These are phyloP conservation scores for Caenorhabditis imperialis DNA, from an alignment of 2,888 invertebrate genomes.

Conservation along the genomic window DNA sequence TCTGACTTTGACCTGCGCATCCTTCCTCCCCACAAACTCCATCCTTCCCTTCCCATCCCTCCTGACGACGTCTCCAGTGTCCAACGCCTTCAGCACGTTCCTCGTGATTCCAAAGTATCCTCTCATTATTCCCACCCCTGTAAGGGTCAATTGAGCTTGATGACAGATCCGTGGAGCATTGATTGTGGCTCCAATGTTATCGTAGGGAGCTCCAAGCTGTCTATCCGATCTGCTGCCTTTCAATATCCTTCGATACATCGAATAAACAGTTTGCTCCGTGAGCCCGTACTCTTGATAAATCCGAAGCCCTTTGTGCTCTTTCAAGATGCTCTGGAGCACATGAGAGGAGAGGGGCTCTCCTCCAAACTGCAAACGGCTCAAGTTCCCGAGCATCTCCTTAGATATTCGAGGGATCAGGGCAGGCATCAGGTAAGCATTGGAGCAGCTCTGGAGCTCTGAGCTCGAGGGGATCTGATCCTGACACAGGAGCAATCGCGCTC, in stretches of 20 bases:
- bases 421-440: constrained; percentile 74
- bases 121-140: constrained; percentile 42
- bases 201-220: constrained; percentile 56
- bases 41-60: constrained; percentile 12
- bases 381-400: not conserved
- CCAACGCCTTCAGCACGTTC: not conserved
- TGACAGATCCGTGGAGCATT: not conserved
- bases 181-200: constrained; percentile 33
- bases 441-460: constrained; percentile 39
- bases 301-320: not conserved
- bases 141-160: constrained; percentile 19
- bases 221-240: constrained; percentile 6
- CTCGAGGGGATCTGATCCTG: constrained; percentile 21
- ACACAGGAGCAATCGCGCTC: constrained; percentile 40
- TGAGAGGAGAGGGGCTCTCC: constrained; percentile 60
- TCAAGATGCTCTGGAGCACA: constrained; percentile 17
- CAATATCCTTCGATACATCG: constrained; percentile 49
- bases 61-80: constrained; percentile 23
- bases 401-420: constrained; percentile 58
- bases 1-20: constrained; percentile 67
- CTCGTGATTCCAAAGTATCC: constrained; percentile 37
- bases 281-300: constrained; percentile 69
- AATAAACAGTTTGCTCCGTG: constrained; percentile 72
- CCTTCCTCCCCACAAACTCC: constrained; percentile 64
- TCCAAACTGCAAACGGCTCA: constrained; percentile 65